phyloP scores from a whole-genome alignment of 2,888 invertebrate species.

The Temnothorax ravouxi region DNA sequence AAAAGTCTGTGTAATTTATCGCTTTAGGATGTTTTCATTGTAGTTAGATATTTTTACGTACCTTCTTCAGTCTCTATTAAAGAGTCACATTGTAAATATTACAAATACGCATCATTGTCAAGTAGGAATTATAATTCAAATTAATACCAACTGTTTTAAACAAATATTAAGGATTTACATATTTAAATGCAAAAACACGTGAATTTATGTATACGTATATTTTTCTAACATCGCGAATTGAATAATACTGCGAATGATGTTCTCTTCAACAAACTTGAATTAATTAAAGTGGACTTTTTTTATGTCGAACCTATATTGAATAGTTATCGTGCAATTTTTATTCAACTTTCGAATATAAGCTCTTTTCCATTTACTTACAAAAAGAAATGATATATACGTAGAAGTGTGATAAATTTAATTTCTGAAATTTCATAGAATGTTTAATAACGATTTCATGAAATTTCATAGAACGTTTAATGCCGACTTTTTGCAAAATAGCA shows the following conservation, averaged over 20 bases:
- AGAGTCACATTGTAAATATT: not conserved
- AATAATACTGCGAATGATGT: not conserved
- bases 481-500: not conserved
- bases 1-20: conserved; percentile 66
- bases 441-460: not conserved
- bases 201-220: not conserved
- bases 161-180: not conserved
- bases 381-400: no score
- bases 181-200: not conserved
- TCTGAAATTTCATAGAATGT: not conserved
- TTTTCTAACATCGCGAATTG: not conserved
- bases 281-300: no score
- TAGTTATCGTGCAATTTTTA: no score
- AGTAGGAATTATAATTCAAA: not conserved
- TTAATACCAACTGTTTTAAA: not conserved
- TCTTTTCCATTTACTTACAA: no score
- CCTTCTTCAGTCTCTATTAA: not conserved
- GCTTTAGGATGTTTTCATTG: conserved; percentile 64
- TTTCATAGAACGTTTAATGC: no score
- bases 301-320: no score
- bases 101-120: not conserved
- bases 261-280: no score
- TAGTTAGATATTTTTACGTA: conserved; percentile 3
- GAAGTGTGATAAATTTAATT: not conserved
- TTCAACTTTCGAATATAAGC: no score